Evolutionary conservation across 2,797 vertebrate species (phyloP), one percentile per base, ranked within the genome.

Genomic region (Arnoldichthys spilopterus): DNA sequence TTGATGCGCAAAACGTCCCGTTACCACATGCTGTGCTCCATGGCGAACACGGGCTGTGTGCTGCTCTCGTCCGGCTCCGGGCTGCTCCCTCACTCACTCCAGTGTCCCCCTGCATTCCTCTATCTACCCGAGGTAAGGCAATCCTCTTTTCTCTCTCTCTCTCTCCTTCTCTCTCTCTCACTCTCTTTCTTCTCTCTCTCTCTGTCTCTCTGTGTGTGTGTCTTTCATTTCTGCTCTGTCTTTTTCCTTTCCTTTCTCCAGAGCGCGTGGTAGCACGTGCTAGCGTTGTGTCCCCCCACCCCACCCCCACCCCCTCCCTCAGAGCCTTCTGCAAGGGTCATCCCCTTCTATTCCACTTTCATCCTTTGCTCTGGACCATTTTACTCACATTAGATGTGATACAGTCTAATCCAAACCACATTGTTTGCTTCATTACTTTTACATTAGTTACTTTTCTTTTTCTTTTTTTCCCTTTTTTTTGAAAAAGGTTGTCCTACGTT

Each of bases 11-110:
- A 93, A 89, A 86, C 84, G 83, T 93, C 92, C 92, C 91, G 94
- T 91, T 94, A 93, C 93, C 95, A 95, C 95, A 97, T 97, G 96
- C 96, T 97, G 93, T 97, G 96, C 94, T 97, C 95, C 90, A 96
- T 97, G 96, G 95, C 95, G 85, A 97, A 97, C 95, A 96, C 96
- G 82, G 95, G 96, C 94, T 98, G 96, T 91, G 92, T 98, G 91
- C 94, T 97, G 91, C 93, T 98, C 92, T 93, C 96, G 61, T 63
- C 64, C 91, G 94, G 94, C 88, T 95, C 95, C 84, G 95, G 95
- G 92, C 95, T 97, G 95, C 94, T 97, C 90, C 94, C 96, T 90
- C 96, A 94, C 89, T 95, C 96, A 83, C 93, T 96, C 87, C 95
- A 96, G 86, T 96, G 96, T 87, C 94, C 95, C 91, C 93, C 96